These are phyloP conservation scores for Poicephalus meyeri DNA, from an alignment of 2,113 vertebrate species.

Conservation along the genomic window DNA sequence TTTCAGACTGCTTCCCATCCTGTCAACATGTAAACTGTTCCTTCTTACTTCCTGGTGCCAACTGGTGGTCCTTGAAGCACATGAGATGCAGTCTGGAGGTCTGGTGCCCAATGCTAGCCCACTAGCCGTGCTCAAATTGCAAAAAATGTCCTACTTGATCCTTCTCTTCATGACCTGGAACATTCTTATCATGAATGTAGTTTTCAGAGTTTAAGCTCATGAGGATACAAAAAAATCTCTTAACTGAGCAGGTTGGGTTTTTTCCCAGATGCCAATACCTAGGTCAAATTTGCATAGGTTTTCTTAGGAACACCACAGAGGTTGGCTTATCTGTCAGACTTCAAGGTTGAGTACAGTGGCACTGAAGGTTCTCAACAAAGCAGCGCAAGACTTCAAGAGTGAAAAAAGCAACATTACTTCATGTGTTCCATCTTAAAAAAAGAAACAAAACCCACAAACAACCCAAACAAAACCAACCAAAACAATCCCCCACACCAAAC, in stretches of 20 bases:
- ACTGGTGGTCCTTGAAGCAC: not conserved
- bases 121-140: not conserved
- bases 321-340: not conserved
- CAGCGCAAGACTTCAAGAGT: not conserved
- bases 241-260: not conserved
- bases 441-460: not conserved
- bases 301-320: not conserved
- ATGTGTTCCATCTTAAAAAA: not conserved
- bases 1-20: not conserved
- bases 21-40: not conserved
- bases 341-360: not conserved
- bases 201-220: not conserved
- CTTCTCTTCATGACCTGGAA: not conserved
- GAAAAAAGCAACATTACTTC: not conserved
- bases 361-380: not conserved
- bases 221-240: not conserved
- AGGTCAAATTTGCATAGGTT: not conserved
- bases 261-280: not conserved
- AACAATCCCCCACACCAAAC: not conserved
- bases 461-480: not conserved
- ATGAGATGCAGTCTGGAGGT: not conserved
- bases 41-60: not conserved
- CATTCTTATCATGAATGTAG: not conserved
- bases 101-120: not conserved
- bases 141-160: not conserved